Conservation (phyloP, 2,797 vertebrate genomes). For the Sebastes kiyomatsui region DNA sequence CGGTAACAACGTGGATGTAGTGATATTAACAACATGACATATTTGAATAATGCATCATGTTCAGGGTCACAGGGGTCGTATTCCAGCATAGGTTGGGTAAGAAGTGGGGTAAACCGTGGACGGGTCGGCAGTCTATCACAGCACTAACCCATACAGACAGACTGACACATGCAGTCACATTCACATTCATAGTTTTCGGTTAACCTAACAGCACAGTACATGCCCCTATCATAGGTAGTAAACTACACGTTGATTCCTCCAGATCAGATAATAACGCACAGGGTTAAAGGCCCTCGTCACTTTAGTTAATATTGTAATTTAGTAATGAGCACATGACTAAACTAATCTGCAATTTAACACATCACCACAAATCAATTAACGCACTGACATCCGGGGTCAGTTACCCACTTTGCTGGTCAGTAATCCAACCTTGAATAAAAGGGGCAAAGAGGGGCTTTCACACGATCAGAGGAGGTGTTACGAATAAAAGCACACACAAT, state of each 20-base stretch:
- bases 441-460: not conserved
- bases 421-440: not conserved
- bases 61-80: not conserved
- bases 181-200: not conserved
- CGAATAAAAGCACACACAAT: not conserved
- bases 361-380: not conserved
- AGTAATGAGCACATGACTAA: not conserved
- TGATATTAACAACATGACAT: not conserved
- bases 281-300: not conserved
- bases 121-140: not conserved
- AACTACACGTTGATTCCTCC: not conserved
- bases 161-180: not conserved
- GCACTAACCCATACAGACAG: not conserved
- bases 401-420: not conserved
- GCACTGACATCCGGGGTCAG: not conserved
- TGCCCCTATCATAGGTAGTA: not conserved
- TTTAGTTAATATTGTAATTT: conserved; percentile 6
- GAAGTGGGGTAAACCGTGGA: not conserved
- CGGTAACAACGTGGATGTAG: not conserved
- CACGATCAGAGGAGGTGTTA: not conserved
- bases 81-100: not conserved
- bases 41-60: not conserved
- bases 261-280: not conserved
- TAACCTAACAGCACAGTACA: not conserved
- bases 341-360: conserved; percentile 14